phyloP scores from a whole-genome alignment of 2,888 invertebrate species.

The Lissonota sp. region DNA sequence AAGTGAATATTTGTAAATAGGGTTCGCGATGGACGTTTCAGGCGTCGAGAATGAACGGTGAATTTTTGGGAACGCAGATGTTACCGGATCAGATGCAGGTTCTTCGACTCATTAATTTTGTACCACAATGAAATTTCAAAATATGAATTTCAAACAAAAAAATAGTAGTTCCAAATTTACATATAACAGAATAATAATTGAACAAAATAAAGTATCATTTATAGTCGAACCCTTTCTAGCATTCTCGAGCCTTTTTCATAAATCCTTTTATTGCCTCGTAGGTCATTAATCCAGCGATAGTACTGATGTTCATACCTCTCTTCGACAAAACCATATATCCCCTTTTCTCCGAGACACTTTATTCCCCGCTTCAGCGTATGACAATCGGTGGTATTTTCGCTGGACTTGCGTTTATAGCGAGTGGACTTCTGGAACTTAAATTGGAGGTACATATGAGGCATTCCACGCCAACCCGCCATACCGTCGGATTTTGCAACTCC shows the following conservation, averaged over 20 bases:
- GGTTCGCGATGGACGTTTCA: constrained; percentile 92
- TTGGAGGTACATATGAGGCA: constrained; percentile 87
- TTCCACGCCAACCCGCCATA: too few species aligned
- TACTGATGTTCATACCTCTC: constrained; percentile 89
- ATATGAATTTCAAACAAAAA: neutral
- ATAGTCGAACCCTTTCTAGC: neutral
- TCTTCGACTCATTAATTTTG: neutral
- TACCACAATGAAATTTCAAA: neutral
- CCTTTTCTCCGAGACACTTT: constrained; percentile 83
- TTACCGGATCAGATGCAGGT: constrained; percentile 92
- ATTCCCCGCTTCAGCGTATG: constrained; percentile 90
- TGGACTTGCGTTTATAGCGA: constrained; percentile 87
- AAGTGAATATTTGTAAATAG: constrained; percentile 75
- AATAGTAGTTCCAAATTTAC: neutral
- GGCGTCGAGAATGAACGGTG: constrained; percentile 89
- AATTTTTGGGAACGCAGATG: constrained; percentile 79
- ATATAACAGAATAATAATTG: neutral
- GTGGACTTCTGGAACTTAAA: constrained; percentile 85
- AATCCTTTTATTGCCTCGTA: constrained; percentile 18
- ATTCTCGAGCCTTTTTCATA: neutral
- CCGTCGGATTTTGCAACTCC: too few species aligned
- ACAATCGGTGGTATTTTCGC: constrained; percentile 89
- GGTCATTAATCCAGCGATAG: constrained; percentile 90
- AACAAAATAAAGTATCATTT: neutral
- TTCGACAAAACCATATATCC: constrained; percentile 87